Evolutionary conservation across 2,113 vertebrate genomes (phyloP).

Genomic region (Sylvia atricapilla): DNA sequence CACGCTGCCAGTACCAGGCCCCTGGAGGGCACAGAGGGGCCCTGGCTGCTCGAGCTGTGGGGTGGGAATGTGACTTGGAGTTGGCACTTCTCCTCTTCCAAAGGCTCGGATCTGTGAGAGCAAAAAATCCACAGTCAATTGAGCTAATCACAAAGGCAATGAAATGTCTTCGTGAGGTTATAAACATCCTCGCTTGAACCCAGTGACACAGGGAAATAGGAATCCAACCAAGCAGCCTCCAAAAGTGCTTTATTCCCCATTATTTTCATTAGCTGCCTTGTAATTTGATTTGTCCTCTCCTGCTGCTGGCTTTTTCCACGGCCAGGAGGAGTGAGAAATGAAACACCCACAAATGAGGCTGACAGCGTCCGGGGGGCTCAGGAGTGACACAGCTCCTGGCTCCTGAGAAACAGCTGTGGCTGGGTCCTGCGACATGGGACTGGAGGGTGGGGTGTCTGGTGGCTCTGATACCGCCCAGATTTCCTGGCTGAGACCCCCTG

Average conservation of each 20-base stretch:
- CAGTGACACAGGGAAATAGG: conserved; percentile 22
- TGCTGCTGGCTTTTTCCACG: background rate
- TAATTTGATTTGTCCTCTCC: conserved; percentile 61
- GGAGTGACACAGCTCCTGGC: background rate
- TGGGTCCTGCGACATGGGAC: background rate
- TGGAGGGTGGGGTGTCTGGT: fast-evolving
- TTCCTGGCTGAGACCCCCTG: background rate
- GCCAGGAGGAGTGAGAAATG: background rate
- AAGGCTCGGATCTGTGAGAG: background rate
- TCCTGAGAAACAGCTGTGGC: fast-evolving
- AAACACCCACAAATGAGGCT: background rate
- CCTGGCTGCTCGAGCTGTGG: fast-evolving
- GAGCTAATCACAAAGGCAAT: conserved; percentile 42
- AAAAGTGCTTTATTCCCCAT: conserved; percentile 9
- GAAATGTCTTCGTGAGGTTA: conserved; percentile 1
- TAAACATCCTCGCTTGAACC: background rate
- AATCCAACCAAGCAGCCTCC: conserved; percentile 43
- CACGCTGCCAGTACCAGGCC: fast-evolving
- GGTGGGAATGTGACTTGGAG: background rate
- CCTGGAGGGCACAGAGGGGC: background rate
- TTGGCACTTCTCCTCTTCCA: background rate
- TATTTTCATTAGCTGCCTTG: conserved; percentile 53
- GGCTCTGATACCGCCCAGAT: background rate
- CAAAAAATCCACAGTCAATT: background rate
- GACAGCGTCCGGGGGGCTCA: fast-evolving